Evolutionary conservation across 53 echinoderm and acorn worm species (phyloP), one percentile per base, ranked within the genome.

Genomic region (Temnopleurus reevesii): DNA sequence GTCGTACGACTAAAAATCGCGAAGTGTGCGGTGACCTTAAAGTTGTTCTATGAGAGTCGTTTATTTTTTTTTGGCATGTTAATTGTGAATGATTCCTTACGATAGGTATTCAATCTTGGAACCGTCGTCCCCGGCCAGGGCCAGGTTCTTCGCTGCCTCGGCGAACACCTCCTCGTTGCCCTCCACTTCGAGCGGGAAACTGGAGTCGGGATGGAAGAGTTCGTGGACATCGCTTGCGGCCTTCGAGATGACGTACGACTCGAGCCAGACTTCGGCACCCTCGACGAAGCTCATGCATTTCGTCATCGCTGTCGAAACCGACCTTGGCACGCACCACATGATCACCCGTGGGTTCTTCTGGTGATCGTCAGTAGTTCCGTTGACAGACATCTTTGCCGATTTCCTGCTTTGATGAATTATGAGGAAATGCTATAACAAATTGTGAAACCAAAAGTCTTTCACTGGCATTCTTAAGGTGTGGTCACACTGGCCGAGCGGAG

Each of bases 271-370:
- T 53, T 87, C 66, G 31, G 71, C 53, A 2, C 71, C 88, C 66
- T 87, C 54, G 41, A 87, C 88, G 71, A 87, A 87, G 53, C 88
- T 87, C 66, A 87, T 51, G 38, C 65, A 87, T 66, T 87, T 87
- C 41, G 88, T 87, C 53, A 71, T 17, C 35, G 88, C 88, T 9
- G 88, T 87, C 30, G 66, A 66, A 19, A 87, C 88, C 23, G 88
- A 65, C 55, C 88, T 51, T 18, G 88, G 71, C 19, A 66, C 65
- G 71, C 88, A 87, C 88, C 88, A 87, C 88, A 87, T 87, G n/a
- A 87, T 51, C 33, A 87, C 88, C 0, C 88, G 88, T 12, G 88
- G 85, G 27, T 85, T 85, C 41, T 13, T 41, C 19, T 71, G 71
- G 43, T 71, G n/a, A 10, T 17, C 10, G n/a, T n/a, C n/a, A 1